Evolutionary conservation across 2,797 vertebrate genomes (phyloP).

Genomic region (Austrolebias charrua): DNA sequence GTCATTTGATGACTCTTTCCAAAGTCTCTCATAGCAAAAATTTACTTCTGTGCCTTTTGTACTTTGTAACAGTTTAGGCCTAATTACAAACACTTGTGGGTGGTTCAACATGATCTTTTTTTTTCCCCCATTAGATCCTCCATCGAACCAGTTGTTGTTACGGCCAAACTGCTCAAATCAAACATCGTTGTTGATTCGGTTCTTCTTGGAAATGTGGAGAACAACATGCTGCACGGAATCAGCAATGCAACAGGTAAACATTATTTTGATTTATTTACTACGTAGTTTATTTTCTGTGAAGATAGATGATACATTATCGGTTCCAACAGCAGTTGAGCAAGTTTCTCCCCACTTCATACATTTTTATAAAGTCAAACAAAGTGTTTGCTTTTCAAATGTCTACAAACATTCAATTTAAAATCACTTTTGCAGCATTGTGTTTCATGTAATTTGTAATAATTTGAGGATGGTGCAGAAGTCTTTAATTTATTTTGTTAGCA

Average conservation of each 20-base stretch:
- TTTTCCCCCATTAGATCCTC: conserved; percentile 41
- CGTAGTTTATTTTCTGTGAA: neutral
- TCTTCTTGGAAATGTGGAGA: conserved; percentile 59
- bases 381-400: too few relatives aligned
- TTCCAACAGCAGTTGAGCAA: neutral
- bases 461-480: too few relatives aligned
- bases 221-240: conserved; percentile 67
- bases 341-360: too few relatives aligned
- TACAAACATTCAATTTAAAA: too few relatives aligned
- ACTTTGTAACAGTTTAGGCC: too few relatives aligned
- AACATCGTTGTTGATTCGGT: conserved; percentile 65
- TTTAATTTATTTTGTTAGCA: too few relatives aligned
- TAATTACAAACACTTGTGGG: too few relatives aligned
- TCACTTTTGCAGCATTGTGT: too few relatives aligned
- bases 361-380: neutral
- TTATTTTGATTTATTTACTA: neutral
- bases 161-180: conserved; percentile 48
- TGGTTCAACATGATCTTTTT: neutral
- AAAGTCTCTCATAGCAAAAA: too few relatives aligned
- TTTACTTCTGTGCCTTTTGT: too few relatives aligned
- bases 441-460: too few relatives aligned
- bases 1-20: too few relatives aligned
- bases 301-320: neutral
- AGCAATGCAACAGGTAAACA: conserved; percentile 68
- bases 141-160: conserved; percentile 41